Evolutionary conservation across 2,113 vertebrate genomes (phyloP), one percentile per base, ranked within the genome.

Genomic region (Eptesicus fuscus): DNA sequence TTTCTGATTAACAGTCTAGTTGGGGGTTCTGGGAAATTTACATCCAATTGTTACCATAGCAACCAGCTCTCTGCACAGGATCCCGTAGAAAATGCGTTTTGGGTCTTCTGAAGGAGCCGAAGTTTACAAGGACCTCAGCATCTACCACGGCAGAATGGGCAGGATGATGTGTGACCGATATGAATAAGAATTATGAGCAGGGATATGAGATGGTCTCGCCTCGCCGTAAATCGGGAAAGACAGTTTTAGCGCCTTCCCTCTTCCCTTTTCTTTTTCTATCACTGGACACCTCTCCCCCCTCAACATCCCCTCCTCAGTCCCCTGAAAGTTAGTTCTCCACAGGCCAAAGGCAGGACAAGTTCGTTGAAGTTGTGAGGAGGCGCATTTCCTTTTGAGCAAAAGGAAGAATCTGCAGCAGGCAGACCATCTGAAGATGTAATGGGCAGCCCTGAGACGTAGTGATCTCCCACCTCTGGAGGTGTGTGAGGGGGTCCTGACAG

Each of bases 1-100:
- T 92, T 88, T 96, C 94, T 96, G 96, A 97, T 97, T 95, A 97
- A 97, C 96, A 96, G 97, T 97, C 95, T 95, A 84, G 85, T 95
- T 93, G 65, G 88, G 95, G 85, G 87, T 90, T 94, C 94, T 92
- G 94, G 91, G 92, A 97, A 96, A 97, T 97, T 96, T 96, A 97
- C 95, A 93, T 96, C 82, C 87, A 40, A 35, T 67, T 59, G 96
- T 97, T 97, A 92, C 96, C 92, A 97, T 95, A 78, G 96, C 95
- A 97, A 97, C 96, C 49, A 90, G 84, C 83, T 92, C 51, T 80
- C 90, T 82, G 35, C 37, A 89, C 86, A 61, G 47, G 49, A 93
- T 94, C 65, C 94, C n/a, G 4, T 71, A 93, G 94, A 88, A 94
- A 90, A 96, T 96, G 90, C 47, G 49, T 96, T 91, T 88, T 23